Base-by-base conservation (phyloP, 2,888 invertebrate genomes). In the Pterostichus niger region DNA sequence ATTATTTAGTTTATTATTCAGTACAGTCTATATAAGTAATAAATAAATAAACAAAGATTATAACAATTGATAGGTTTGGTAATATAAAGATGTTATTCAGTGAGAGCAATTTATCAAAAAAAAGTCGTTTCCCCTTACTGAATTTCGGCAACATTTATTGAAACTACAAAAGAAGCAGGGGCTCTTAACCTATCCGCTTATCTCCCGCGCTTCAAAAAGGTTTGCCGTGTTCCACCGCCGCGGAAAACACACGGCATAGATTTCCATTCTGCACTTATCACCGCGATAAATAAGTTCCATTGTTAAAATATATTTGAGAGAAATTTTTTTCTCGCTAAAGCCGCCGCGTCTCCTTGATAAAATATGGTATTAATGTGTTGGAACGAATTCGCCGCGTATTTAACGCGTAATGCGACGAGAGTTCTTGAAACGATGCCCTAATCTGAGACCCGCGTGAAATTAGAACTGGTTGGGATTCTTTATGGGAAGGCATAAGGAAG, bases 291-390 rank as follows among this genome's bases (percentile, higher is more conserved):
- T 81, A 81, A 81, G 81, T 81, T 81, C 81, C 81, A 81, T 81
- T 81, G 71, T 73, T 81, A 13, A 54, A 81, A 81, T 81, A 73
- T 81, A 81, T 81, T 71, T 52, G 54, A 15, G 54, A 44, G 81
- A 73, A 75, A 24, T 40, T 56, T 56, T 40, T 44, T 81, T 73
- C 44, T 71, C 52, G 9, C 24, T 4, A 6, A 54, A 13, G 56
- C 56, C 17, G 46, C 49, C 46, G 61, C 35, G 64, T 56, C 52
- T 15, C 54, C 9, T 40, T 49, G 71, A 56, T 81, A 68, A 80
- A 80, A 81, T 81, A 81, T 81, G 54, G 56, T 81, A 71, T 81
- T 81, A 81, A 81, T 81, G 81, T 81, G 73, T 81, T 81, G 81
- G 73, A 81, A 81, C 44, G 73, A 81, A 73, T 81, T 73, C 33